Conservation (phyloP, 2,888 invertebrate genomes). For the Lamellibrachia columna region DNA sequence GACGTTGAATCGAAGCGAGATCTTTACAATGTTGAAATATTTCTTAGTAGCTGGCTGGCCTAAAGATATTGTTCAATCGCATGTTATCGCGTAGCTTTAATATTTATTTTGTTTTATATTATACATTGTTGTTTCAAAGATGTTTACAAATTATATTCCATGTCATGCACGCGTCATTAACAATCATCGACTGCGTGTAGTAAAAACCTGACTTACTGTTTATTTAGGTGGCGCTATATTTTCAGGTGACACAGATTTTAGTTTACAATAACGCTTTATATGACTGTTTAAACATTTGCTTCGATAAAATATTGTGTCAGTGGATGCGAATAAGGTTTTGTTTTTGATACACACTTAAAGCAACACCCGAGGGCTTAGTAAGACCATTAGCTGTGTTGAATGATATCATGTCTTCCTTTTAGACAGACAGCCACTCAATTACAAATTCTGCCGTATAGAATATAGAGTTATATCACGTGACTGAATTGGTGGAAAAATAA, state of each 20-base stretch:
- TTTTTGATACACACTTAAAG: not conserved
- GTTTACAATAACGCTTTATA: not conserved
- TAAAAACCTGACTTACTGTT: not conserved
- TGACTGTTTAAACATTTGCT: not conserved
- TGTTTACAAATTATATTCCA: not conserved
- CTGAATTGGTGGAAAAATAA: too few relatives aligned
- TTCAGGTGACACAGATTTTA: not conserved
- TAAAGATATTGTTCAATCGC: not conserved
- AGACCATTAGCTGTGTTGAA: not conserved
- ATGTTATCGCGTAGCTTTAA: not conserved
- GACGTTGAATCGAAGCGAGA: not conserved
- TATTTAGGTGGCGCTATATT: not conserved
- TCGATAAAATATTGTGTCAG: not conserved
- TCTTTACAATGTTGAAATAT: not conserved
- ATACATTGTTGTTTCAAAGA: not conserved
- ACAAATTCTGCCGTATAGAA: too few relatives aligned
- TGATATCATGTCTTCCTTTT: not conserved
- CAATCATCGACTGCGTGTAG: not conserved
- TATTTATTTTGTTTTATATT: not conserved
- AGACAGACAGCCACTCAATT: not conserved
- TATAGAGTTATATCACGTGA: too few relatives aligned
- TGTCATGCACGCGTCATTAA: not conserved
- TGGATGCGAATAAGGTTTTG: not conserved
- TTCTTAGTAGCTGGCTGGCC: not conserved
- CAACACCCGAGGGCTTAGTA: not conserved